Evolutionary conservation across 2,888 invertebrate genomes (phyloP), one percentile per base, ranked within the genome.

Genomic region (Nineta flava): DNA sequence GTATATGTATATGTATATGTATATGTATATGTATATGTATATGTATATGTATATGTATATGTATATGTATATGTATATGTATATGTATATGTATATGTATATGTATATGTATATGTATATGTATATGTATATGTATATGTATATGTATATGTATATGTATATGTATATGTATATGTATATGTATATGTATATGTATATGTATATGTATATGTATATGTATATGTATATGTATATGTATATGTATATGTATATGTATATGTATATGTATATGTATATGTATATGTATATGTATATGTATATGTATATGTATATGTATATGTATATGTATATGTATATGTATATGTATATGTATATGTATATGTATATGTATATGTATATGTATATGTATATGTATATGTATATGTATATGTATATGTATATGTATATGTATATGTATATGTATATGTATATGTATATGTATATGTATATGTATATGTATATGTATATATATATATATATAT

Each of bases 151-250:
- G 16, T 47, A 47, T 47, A 47, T 50, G 32, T 50, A 35, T 47
- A 35, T 50, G 34, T 50, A 50, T 47, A 47, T 47, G 16, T 47
- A 50, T 47, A 50, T 50, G 47, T 47, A 38, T 47, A 47, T 47
- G 19, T 47, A 16, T 50, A 47, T 50, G 16, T 50, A 47, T 35
- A 19, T 50, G 34, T 46, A 47, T 49, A 45, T 45, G 47, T 49
- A 49, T 46, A 50, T 47, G 26, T 50, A 50, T 50, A 42, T 50
- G 32, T 50, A 42, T 50, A 50, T 50, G 34, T 47, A 50, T 50
- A 42, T 50, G 48, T 50, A 42, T 47, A 34, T 47, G 34, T 47
- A 26, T 35, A 47, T 50, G 26, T 47, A 47, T 50, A 50, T 47
- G 32, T 32, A 42, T 50, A 35, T 35, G 35, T 47, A 16, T 32